phyloP scores from a whole-genome alignment of 2,888 invertebrate genomes.

The Eupithecia subumbrata region DNA sequence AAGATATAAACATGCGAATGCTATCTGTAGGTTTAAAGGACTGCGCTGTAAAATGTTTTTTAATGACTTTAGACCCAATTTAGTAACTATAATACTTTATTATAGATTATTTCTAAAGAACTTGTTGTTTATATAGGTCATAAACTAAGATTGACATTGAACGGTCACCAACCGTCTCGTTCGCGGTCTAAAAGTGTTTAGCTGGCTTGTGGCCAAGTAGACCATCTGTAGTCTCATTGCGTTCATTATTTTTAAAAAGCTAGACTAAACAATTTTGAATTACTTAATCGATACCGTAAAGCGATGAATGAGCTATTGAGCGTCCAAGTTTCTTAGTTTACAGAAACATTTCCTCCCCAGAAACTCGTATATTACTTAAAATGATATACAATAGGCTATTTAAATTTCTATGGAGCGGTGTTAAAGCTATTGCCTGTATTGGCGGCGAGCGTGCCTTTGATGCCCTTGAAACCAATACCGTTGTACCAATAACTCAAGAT shows the following conservation, averaged over 20 bases:
- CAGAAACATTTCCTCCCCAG: not conserved
- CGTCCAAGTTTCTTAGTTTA: not conserved
- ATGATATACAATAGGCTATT: not conserved
- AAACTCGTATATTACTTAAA: not conserved
- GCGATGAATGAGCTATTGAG: not conserved
- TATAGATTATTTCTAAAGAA: constrained; percentile 32
- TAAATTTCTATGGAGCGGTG: not conserved
- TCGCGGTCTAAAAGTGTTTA: constrained; percentile 56
- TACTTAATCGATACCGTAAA: not conserved
- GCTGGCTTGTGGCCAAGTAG: constrained; percentile 69
- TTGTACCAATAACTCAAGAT: constrained; percentile 10
- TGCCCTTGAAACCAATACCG: constrained; percentile 19
- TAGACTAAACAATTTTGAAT: constrained; percentile 36
- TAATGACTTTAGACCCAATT: too few relatives aligned
- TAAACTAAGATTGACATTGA: constrained; percentile 73
- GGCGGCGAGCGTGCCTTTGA: constrained; percentile 11
- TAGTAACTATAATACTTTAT: not conserved
- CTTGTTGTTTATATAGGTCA: constrained; percentile 54
- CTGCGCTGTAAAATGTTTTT: too few relatives aligned
- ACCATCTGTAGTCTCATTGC: constrained; percentile 50
- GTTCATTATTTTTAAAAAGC: constrained; percentile 31
- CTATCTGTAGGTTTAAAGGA: too few relatives aligned
- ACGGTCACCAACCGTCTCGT: constrained; percentile 56
- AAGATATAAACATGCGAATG: too few relatives aligned
- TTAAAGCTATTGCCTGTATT: constrained; percentile 11